These are phyloP conservation scores for Tricholaema leucomelas DNA, from an alignment of 2,113 vertebrate genomes.

Conservation along the genomic window DNA sequence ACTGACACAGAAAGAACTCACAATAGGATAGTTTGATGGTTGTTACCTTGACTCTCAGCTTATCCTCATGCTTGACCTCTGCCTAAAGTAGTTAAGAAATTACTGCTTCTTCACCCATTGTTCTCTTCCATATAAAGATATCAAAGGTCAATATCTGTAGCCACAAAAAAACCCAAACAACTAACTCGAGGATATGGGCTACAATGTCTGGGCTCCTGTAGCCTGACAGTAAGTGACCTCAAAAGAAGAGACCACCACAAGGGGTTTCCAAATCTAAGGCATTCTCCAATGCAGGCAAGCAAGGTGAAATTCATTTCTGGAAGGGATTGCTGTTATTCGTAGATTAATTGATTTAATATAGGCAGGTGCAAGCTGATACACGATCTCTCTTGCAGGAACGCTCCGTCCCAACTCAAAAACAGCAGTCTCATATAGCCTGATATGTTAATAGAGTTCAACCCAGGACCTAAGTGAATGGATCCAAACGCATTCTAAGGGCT, in stretches of 20 bases:
- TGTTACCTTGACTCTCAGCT: slow-evolving; percentile 73
- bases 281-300: background rate
- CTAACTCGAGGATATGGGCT: background rate
- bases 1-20: slow-evolving; percentile 60
- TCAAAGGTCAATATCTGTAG: slow-evolving; percentile 44
- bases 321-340: background rate
- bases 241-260: background rate
- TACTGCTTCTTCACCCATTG: slow-evolving; percentile 33
- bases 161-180: background rate
- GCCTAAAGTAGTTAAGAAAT: slow-evolving; percentile 52
- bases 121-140: slow-evolving; percentile 17
- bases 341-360: background rate
- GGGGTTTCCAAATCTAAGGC: background rate
- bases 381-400: background rate
- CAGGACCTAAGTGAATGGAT: background rate
- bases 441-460: background rate
- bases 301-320: background rate
- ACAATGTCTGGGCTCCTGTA: background rate
- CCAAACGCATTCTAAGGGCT: background rate
- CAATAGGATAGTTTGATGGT: slow-evolving; percentile 37
- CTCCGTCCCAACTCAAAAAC: background rate
- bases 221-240: background rate
- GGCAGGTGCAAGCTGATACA: background rate
- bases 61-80: slow-evolving; percentile 57
- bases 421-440: background rate